Conservation (phyloP, 2,888 invertebrate genomes). For the Odontothrips loti region DNA sequence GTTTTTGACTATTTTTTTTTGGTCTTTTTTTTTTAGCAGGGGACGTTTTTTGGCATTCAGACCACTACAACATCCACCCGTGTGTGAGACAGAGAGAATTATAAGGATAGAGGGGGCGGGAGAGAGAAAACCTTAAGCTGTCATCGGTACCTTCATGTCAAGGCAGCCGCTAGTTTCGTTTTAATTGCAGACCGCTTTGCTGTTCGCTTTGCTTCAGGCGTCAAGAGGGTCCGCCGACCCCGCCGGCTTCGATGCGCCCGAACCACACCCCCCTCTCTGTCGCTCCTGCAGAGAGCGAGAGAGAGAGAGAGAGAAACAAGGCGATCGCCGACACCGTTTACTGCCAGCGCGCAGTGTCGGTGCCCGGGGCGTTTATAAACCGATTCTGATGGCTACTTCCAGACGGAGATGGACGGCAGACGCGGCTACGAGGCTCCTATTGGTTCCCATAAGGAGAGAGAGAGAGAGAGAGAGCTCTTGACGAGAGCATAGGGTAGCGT, state of each 20-base stretch:
- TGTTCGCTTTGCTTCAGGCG: not conserved
- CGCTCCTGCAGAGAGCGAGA: not conserved
- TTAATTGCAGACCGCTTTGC: conserved; percentile 3
- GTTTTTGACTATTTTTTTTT: too few relatives aligned
- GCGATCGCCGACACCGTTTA: too few relatives aligned
- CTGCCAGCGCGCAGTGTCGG: not conserved
- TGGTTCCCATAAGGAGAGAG: too few relatives aligned
- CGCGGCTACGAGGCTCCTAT: not conserved
- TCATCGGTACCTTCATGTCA: not conserved
- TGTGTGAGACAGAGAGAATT: too few relatives aligned
- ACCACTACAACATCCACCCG: too few relatives aligned
- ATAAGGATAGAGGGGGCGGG: too few relatives aligned
- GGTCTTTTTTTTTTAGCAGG: too few relatives aligned
- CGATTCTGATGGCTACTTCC: conserved; percentile 11
- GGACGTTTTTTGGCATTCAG: too few relatives aligned
- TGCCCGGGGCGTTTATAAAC: not conserved
- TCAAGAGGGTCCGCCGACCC: not conserved
- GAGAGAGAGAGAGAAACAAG: not conserved
- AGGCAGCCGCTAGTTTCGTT: conserved; percentile 23
- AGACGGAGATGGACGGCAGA: not conserved
- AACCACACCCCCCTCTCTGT: not conserved
- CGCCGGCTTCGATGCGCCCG: not conserved
- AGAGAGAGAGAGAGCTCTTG: too few relatives aligned
- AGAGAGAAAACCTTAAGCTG: not conserved
- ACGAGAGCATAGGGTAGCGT: too few relatives aligned